phyloP scores from a whole-genome alignment of 2,113 vertebrate species.

The Euleptes europaea region DNA sequence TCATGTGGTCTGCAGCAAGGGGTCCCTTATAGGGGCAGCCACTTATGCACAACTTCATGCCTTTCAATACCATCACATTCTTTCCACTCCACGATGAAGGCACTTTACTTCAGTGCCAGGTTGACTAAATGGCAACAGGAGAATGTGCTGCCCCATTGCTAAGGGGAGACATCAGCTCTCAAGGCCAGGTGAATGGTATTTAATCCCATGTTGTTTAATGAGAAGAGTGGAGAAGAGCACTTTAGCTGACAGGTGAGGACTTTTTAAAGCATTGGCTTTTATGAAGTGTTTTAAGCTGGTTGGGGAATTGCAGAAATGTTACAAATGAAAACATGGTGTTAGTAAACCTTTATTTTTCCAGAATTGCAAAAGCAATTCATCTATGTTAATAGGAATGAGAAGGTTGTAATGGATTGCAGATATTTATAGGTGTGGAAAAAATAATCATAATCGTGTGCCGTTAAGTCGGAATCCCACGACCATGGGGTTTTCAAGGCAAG shows the following conservation, averaged over 20 bases:
- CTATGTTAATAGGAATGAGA: constrained; percentile 9
- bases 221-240: constrained; percentile 3
- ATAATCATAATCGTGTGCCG: too few species aligned
- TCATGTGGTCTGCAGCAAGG: not conserved
- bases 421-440: too few species aligned
- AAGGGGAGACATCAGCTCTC: not conserved
- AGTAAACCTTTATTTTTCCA: not conserved
- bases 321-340: not conserved
- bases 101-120: not conserved
- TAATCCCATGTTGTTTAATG: not conserved
- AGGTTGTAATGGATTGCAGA: not conserved
- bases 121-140: not conserved
- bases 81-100: not conserved
- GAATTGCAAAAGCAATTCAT: constrained; percentile 1
- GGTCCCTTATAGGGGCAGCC: not conserved
- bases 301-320: not conserved
- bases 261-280: not conserved
- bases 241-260: constrained; percentile 2
- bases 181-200: not conserved
- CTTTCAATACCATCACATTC: not conserved
- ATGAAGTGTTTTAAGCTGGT: not conserved
- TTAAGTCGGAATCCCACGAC: too few species aligned
- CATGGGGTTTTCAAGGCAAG: too few species aligned
- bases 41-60: not conserved
- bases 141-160: not conserved